Evolutionary conservation across 2,113 vertebrate species (phyloP), one percentile per base, ranked within the genome.

Genomic region (Cisticola juncidis): DNA sequence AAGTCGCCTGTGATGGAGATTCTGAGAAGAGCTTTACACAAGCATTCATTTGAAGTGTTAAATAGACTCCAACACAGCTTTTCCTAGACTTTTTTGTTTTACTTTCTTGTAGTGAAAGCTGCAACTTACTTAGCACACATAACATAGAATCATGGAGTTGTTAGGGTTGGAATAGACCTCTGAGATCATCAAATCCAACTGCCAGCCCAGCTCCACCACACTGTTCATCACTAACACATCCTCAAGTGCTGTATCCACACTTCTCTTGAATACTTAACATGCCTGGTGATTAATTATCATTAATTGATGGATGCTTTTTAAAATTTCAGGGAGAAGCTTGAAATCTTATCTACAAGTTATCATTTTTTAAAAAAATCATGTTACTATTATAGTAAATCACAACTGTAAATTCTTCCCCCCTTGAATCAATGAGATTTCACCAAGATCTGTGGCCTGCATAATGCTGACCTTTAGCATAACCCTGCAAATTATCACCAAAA

Each of bases 91-190:
- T 91, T 33, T 81, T 84, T 70, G 26, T 19, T 80, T 88, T 45
- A 19, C 64, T 73, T 90, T n/a, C 74, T 64, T 68, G 25, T 36
- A 51, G 28, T 51, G 82, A 86, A 90, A 84, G 36, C 68, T 90
- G 79, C 68, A 94, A 42, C 60, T 86, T 51, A 62, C 44, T 88
- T 81, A 54, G 69, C 60, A 81, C 44, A 20, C 9, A 11, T 29
- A 56, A 29, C 31, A 26, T 2, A 42, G 48, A 77, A 33, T 42
- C 56, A 56, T 36, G 50, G 35, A 77, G 51, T 36, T 56, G 40
- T 54, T 62, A 48, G 36, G 47, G 47, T 42, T 83, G 62, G 54
- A 36, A 62, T 36, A 83, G 62, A 42, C 20, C 42, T 77, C 31
- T 42, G 48, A 77, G 88, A 33, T 62, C 29, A 42, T 42, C 62